phyloP scores from a whole-genome alignment of 2,113 vertebrate genomes.

The Oryzias woworae region DNA sequence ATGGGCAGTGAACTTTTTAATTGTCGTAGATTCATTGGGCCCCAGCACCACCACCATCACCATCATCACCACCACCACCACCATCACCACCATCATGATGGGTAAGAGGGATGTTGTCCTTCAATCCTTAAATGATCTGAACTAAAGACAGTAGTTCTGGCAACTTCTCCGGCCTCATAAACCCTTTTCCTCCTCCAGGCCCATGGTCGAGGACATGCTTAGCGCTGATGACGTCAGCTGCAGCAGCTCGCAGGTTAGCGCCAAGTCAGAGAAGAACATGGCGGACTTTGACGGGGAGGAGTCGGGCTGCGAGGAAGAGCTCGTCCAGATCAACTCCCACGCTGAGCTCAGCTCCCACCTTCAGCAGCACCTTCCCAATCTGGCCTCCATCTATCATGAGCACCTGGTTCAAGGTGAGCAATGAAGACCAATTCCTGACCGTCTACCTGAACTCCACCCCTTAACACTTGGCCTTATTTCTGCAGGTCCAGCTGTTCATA shows the following conservation, averaged over 20 bases:
- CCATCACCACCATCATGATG: conserved; percentile 81
- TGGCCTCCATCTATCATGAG: conserved; percentile 98
- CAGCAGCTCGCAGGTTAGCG: conserved; percentile 98
- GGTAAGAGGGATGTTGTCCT: conserved; percentile 71
- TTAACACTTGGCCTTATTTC: not conserved
- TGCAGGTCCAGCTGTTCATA: conserved; percentile 93
- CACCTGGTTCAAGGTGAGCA: conserved; percentile 92
- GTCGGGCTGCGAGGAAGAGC: conserved; percentile 97
- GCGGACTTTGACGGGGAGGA: conserved; percentile 98
- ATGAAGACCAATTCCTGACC: too few relatives aligned
- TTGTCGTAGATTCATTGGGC: conserved; percentile 93
- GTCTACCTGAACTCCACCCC: too few relatives aligned
- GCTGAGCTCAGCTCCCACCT: conserved; percentile 98
- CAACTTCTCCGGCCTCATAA: not conserved
- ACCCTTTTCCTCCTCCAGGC: conserved; percentile 66
- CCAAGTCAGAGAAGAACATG: conserved; percentile 99
- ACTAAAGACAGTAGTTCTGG: not conserved
- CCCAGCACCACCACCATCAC: conserved; percentile 94
- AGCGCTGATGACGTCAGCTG: conserved; percentile 98
- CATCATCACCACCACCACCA: conserved; percentile 82
- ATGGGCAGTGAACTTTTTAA: conserved; percentile 95
- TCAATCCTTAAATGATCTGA: not conserved
- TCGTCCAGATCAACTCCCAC: conserved; percentile 98
- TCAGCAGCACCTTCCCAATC: conserved; percentile 96
- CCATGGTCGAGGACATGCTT: conserved; percentile 97